A percentile compares a stretch with the other conserved stretches of the same genome.
Evolutionary conservation across 2,888 invertebrate genomes (phyloP).

Genomic region (Drosophila yooni): DNA sequence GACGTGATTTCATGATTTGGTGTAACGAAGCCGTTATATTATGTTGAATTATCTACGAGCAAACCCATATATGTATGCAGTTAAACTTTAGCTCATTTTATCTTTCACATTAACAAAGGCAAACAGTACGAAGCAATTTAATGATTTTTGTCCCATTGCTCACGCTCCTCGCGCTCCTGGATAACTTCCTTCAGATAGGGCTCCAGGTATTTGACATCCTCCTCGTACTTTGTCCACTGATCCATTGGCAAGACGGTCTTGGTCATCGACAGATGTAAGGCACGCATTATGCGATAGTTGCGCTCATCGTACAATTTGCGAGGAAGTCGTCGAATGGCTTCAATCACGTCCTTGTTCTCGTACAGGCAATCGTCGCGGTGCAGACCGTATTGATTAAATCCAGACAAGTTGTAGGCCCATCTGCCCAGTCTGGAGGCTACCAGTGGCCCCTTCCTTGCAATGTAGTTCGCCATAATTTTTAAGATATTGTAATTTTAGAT

Average conservation of each 20-base stretch:
- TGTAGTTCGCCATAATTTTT: constrained; percentile 79
- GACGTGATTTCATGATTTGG: constrained; percentile 63
- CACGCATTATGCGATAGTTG: constrained; percentile 92
- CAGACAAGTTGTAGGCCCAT: constrained; percentile 92
- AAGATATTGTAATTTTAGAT: constrained; percentile 39
- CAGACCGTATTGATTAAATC: constrained; percentile 92
- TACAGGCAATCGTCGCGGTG: constrained; percentile 91
- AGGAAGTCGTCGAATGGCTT: constrained; percentile 94
- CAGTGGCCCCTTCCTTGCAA: constrained; percentile 82
- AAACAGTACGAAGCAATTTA: neutral
- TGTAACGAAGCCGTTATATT: constrained; percentile 50
- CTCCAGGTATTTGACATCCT: constrained; percentile 91
- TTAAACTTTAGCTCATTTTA: neutral
- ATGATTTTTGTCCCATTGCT: constrained; percentile 87
- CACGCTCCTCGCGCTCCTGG: constrained; percentile 91
- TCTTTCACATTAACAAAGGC: neutral
- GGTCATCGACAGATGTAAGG: constrained; percentile 91
- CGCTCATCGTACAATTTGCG: constrained; percentile 91
- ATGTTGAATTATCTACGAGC: constrained; percentile 17
- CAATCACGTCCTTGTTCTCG: constrained; percentile 90
- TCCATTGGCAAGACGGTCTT: constrained; percentile 94
- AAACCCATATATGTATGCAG: neutral
- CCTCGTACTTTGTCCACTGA: constrained; percentile 95
- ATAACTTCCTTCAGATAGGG: constrained; percentile 92
- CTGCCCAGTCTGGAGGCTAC: constrained; percentile 86